phyloP scores from a whole-genome alignment of 2,113 vertebrate genomes.

The Naja naja region DNA sequence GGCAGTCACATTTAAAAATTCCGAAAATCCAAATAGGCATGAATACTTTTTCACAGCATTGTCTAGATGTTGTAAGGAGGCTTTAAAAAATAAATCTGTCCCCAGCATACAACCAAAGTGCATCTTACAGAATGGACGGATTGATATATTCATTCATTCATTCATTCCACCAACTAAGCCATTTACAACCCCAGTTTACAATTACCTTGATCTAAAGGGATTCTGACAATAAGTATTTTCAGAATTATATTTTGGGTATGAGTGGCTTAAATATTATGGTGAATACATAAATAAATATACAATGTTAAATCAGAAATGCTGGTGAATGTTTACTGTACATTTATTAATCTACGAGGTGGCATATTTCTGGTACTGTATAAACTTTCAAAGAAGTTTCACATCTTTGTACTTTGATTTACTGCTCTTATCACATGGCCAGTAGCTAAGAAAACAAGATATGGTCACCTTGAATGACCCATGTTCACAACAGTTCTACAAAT shows the following conservation, averaged over 20 bases:
- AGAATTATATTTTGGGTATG: neutral
- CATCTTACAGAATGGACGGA: neutral
- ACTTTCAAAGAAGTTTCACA: neutral
- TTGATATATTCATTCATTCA: neutral
- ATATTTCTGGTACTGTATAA: neutral
- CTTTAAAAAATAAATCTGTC: neutral
- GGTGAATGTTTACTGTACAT: neutral
- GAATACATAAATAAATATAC: slow-evolving; percentile 16
- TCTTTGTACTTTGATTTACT: slow-evolving; percentile 18
- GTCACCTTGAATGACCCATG: slow-evolving; percentile 58
- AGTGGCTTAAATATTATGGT: neutral
- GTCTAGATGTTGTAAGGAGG: neutral
- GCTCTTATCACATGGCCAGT: slow-evolving; percentile 46
- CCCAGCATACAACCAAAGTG: neutral
- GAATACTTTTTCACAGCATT: neutral
- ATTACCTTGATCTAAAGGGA: neutral
- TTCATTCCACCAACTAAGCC: neutral
- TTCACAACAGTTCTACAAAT: slow-evolving; percentile 59
- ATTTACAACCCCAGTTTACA: neutral
- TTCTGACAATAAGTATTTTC: neutral
- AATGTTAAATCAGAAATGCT: neutral
- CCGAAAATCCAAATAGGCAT: neutral
- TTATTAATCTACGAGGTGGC: neutral
- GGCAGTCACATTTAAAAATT: neutral
- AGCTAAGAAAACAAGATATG: slow-evolving; percentile 58